Conservation (phyloP, 2,888 invertebrate species). For the Drosophila mimica region DNA sequence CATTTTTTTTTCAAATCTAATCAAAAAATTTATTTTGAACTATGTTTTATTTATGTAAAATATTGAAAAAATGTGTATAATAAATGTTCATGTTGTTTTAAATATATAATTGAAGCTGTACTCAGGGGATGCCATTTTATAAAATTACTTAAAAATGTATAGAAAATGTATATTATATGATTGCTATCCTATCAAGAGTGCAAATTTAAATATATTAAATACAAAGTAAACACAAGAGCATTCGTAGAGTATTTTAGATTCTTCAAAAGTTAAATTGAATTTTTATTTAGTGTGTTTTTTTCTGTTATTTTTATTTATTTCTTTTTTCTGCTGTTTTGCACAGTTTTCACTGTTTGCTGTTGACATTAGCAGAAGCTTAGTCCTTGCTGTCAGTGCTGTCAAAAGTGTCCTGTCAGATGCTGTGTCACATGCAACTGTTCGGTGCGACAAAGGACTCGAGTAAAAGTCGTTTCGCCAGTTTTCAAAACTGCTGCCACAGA, state of each 20-base stretch:
- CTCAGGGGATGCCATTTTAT: not conserved
- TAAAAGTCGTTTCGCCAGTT: constrained; percentile 45
- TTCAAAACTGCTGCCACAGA: not conserved
- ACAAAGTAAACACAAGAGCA: not conserved
- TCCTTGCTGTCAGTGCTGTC: constrained; percentile 73
- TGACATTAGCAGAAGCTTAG: constrained; percentile 81
- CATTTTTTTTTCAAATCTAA: not conserved
- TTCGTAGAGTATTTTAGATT: constrained; percentile 28
- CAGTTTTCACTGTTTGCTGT: constrained; percentile 77
- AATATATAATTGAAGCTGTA: not conserved
- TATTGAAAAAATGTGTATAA: not conserved
- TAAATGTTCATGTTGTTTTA: too few relatives aligned
- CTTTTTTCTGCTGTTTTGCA: constrained; percentile 17
- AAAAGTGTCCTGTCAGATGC: constrained; percentile 77
- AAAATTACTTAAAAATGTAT: not conserved
- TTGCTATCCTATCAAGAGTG: not conserved
- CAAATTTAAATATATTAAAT: not conserved
- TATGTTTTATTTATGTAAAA: not conserved
- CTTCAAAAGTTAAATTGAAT: not conserved
- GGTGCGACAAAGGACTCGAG: constrained; percentile 52
- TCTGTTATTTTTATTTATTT: not conserved
- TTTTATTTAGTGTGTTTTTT: constrained; percentile 22
- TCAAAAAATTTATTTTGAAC: too few relatives aligned
- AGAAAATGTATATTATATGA: rapidly evolving
- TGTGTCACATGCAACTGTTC: constrained; percentile 56